Conservation (phyloP, 2,113 vertebrate species). For the Xyrauchen texanus region DNA sequence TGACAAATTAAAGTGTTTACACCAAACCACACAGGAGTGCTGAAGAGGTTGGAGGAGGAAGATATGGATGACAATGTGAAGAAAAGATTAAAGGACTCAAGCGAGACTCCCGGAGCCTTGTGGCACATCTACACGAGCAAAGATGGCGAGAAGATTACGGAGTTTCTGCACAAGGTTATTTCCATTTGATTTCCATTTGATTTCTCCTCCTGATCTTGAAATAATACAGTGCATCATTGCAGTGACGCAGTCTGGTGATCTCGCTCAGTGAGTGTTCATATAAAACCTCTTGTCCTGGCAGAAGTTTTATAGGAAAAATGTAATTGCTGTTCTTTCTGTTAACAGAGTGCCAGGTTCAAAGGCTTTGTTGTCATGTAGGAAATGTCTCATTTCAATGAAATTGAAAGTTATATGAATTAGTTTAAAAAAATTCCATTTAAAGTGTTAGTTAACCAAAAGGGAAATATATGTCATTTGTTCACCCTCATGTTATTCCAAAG, state of each 20-base stretch:
- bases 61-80: conserved; percentile 91
- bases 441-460: too few species aligned
- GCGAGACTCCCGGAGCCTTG: conserved; percentile 92
- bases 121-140: conserved; percentile 96
- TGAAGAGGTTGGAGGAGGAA: conserved; percentile 96
- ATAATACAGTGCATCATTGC: not conserved
- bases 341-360: conserved; percentile 33
- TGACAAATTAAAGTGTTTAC: conserved; percentile 31
- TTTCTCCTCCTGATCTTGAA: not conserved
- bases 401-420: too few species aligned
- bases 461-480: too few species aligned
- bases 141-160: conserved; percentile 89
- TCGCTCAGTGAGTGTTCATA: not conserved
- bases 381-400: conserved; percentile 6
- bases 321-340: conserved; percentile 44
- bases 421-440: too few species aligned
- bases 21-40: conserved; percentile 76
- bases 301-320: conserved; percentile 48
- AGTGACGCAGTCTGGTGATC: not conserved
- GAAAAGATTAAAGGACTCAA: conserved; percentile 90
- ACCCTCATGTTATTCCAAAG: too few species aligned
- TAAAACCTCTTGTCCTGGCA: conserved; percentile 42
- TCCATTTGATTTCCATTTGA: conserved; percentile 25
- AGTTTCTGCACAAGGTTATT: conserved; percentile 92
- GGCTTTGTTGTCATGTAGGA: conserved; percentile 25